Evolutionary conservation across 2,797 vertebrate genomes (phyloP), one percentile per base, ranked within the genome.

Genomic region (Falco novaeseelandiae): DNA sequence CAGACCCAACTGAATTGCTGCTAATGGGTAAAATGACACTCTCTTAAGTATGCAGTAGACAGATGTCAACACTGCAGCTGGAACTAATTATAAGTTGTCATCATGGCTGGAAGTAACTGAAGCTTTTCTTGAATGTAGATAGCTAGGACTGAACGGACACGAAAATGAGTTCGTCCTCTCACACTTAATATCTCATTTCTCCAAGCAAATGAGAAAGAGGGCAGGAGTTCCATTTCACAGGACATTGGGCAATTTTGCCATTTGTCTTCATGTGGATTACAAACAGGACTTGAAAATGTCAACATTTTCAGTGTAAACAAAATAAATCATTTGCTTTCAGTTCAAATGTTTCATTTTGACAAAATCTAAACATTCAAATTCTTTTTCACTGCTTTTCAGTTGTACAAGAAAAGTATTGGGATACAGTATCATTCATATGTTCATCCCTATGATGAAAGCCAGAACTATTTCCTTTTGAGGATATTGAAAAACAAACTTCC

Each of bases 21-120:
- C 34, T 91, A 80, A 94, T 72, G 80, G 72, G 58, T 95, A 72
- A 96, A 88, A 81, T 74, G 87, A 80, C 74, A 61, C 38, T 42
- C 83, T 82, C 76, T 76, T 88, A 76, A 88, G 51, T 62, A 59
- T 79, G 77, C 79, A 94, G 79, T 12, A 87, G 92, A 92, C 78
- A 92, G 57, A 95, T 94, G 91, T 97, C 96, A 96, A 88, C 89
- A 82, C 79, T 90, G 88, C 96, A 96, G 94, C 94, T 97, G 95
- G 93, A 95, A 77, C 90, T 48, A 78, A 87, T 96, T 83, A 59
- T 2, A 62, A 84, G 27, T 82, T 95, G 83, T 95, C 94, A 83
- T 95, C 83, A 66, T 88, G 71, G 93, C 66, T 96, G 66, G 46
- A 88, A 91, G 77, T 44, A 88, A 93, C 66, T 8, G 44, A 84